These are phyloP conservation scores for Xylota segnis DNA, from an alignment of 2,888 invertebrate genomes.

Conservation along the genomic window DNA sequence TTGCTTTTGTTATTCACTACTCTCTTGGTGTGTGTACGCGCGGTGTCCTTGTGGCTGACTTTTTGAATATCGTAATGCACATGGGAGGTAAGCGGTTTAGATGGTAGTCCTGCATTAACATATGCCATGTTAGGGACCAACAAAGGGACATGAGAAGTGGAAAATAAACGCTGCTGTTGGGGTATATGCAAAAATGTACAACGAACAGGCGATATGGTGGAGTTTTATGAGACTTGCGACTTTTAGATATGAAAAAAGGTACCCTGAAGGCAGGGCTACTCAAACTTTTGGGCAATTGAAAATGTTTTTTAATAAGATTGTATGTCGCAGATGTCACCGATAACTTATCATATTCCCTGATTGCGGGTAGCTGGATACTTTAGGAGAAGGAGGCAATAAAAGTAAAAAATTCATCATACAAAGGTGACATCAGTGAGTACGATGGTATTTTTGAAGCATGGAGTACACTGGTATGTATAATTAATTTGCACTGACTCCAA, in stretches of 20 bases:
- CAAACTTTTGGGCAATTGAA: not conserved
- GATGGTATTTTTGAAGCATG: no score
- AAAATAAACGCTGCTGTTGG: conserved; percentile 17
- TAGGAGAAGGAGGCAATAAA: no score
- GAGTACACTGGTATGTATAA: no score
- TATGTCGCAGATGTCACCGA: no score
- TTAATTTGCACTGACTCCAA: no score
- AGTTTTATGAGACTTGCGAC: conserved; percentile 15
- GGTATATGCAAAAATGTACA: conserved; percentile 20
- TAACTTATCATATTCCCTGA: no score
- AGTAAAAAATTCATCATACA: no score
- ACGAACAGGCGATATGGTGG: not conserved
- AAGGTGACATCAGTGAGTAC: no score
- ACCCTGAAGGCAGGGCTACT: not conserved
- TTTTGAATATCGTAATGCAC: conserved; percentile 40
- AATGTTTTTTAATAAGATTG: not conserved
- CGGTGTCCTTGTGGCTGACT: conserved; percentile 20
- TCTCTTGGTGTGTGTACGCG: not conserved
- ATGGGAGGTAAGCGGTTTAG: conserved; percentile 2
- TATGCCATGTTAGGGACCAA: conserved; percentile 42
- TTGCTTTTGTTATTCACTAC: conserved; percentile 30
- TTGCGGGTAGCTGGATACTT: no score
- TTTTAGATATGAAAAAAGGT: conserved; percentile 2
- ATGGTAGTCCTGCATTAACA: conserved; percentile 22
- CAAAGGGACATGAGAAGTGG: conserved; percentile 31